Conservation (phyloP, 2,113 vertebrate species). For the Phainopepla nitens region DNA sequence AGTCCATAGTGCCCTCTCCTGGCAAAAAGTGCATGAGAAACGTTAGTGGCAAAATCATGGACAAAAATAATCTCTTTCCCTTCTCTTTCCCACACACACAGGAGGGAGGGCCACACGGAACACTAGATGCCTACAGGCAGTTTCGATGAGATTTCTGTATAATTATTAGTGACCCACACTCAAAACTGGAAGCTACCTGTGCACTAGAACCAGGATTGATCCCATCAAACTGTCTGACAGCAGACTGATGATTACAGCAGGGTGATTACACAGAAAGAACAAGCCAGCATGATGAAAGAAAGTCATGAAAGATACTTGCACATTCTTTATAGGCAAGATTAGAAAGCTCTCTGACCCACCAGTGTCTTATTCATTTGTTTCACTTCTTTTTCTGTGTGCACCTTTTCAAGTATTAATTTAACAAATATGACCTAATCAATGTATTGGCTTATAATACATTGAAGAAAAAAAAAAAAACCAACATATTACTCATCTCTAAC, state of each 20-base stretch:
- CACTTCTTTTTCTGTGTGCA: neutral
- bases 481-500: neutral
- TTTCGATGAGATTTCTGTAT: neutral
- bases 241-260: neutral
- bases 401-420: neutral
- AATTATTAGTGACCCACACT: neutral
- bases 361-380: neutral
- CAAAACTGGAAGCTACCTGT: neutral
- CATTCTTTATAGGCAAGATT: neutral
- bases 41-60: accelerated
- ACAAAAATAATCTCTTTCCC: neutral
- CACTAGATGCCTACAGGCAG: neutral
- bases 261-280: neutral
- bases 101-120: neutral
- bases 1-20: constrained; percentile 26
- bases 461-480: neutral
- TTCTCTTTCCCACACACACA: neutral
- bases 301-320: neutral
- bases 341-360: neutral
- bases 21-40: neutral
- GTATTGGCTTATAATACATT: neutral
- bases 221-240: neutral
- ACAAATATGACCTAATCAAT: neutral
- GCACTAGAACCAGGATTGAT: neutral
- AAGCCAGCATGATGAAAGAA: neutral